Evolutionary conservation across 2,797 vertebrate species (phyloP), one percentile per base, ranked within the genome.

Genomic region (Lagodon rhomboides): DNA sequence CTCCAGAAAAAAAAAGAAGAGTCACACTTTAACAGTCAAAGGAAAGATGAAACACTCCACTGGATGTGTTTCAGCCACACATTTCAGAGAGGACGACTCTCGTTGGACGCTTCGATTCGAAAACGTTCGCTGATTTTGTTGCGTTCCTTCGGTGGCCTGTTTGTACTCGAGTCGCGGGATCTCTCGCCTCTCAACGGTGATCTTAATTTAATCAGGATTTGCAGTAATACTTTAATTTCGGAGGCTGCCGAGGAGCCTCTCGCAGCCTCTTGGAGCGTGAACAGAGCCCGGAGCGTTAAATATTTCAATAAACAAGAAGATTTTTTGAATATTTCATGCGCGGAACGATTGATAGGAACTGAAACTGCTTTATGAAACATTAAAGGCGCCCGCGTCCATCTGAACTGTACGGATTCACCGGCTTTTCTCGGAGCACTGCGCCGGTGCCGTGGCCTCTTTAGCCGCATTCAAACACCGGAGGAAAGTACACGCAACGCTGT

Each of bases 301-400:
- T 94, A 95, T 94, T 95, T 93, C 80, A 93, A 89, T 89, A 92
- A 93, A 94, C 90, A 92, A 88, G 86, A 81, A 76, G 71, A 80
- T 86, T 87, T 38, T 38, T 85, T 92, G 49, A 93, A 94, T 93
- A 90, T 92, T 92, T 90, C 69, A 93, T 89, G 59, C 4, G 49
- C 13, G 44, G 77, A 71, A 87, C 59, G 92, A 93, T 90, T 91
- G 87, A 94, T 92, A 90, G 63, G 86, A 92, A 83, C 75, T 90
- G 86, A 93, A 92, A 88, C 88, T 75, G 22, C 74, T 83, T 76
- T 60, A 92, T 93, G 79, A 92, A 94, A 93, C 84, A 85, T 93
- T 93, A 84, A 94, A 86, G 68, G 58, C 7, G 17, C 68, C 67
- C 56, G 72, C 79, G 85, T 90, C 87, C 86, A 79, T 90, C 86